phyloP scores from a whole-genome alignment of 2,113 vertebrate species.

The Ranitomeya imitator region DNA sequence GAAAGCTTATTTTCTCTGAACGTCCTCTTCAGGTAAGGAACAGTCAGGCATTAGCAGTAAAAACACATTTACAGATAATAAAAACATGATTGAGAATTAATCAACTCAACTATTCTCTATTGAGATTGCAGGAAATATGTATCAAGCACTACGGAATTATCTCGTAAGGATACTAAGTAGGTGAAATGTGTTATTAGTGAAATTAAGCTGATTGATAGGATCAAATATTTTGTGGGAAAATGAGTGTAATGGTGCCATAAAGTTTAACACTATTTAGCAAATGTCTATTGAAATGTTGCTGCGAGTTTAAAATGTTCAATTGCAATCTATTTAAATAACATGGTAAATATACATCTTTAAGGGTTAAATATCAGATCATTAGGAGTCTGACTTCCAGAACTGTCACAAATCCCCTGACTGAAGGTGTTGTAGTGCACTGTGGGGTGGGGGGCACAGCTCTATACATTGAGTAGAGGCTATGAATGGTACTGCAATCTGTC shows the following conservation, averaged over 20 bases:
- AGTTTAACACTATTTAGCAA: constrained; percentile 50
- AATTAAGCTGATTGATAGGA: constrained; percentile 46
- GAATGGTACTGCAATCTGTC: too few species aligned
- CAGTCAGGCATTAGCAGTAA: constrained; percentile 7
- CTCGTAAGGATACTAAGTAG: constrained; percentile 31
- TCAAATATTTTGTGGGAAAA: constrained; percentile 15
- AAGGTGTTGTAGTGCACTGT: too few species aligned
- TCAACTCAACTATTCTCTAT: constrained; percentile 28
- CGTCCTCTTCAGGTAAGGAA: not conserved
- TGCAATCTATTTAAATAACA: not conserved
- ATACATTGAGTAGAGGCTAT: too few species aligned
- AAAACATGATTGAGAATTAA: constrained; percentile 35
- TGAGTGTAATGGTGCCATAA: constrained; percentile 41
- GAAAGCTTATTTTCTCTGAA: not conserved
- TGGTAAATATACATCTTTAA: not conserved
- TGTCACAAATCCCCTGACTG: too few species aligned
- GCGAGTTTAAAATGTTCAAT: constrained; percentile 23
- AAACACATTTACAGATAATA: not conserved
- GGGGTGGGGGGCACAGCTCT: too few species aligned
- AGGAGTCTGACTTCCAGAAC: too few species aligned
- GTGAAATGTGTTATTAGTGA: constrained; percentile 49
- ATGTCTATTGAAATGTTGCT: constrained; percentile 45
- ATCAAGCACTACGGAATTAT: constrained; percentile 19
- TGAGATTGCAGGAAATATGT: constrained; percentile 5
- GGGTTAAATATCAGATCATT: too few species aligned